Percentiles rank a stretch among this genome's conserved stretches.
Evolutionary conservation across 2,888 invertebrate genomes (phyloP).

Genomic region (Microctonus aethiopoides): DNA sequence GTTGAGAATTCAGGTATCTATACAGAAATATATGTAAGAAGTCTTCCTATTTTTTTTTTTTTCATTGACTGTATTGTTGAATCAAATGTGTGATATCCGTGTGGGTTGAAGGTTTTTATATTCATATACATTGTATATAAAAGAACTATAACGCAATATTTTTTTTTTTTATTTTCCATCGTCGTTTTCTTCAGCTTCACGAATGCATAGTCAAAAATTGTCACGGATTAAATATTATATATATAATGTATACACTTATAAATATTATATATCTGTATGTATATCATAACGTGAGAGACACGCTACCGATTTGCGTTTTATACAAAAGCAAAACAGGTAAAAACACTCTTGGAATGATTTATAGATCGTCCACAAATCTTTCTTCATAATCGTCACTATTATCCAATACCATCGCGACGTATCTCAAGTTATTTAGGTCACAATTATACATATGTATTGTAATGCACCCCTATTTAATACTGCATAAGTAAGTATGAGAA

Average conservation of each 20-base stretch:
- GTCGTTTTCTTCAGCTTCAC: not conserved
- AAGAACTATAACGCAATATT: not conserved
- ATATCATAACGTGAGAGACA: slow-evolving; percentile 18
- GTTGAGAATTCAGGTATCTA: slow-evolving; percentile 41
- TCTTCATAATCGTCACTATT: not conserved
- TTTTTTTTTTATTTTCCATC: not conserved
- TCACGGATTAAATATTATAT: not conserved
- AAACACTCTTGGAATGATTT: slow-evolving; percentile 31
- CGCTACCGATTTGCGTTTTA: slow-evolving; percentile 1
- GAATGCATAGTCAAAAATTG: not conserved
- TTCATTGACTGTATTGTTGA: not conserved
- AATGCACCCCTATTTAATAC: slow-evolving; percentile 10
- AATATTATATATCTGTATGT: slow-evolving; percentile 12
- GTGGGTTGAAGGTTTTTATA: not conserved
- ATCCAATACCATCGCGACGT: not conserved
- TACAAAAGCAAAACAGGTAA: slow-evolving; percentile 24
- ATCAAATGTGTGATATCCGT: not conserved
- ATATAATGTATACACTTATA: too few relatives aligned
- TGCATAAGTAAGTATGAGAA: slow-evolving; percentile 32
- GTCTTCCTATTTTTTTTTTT: not conserved
- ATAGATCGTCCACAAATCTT: slow-evolving; percentile 6
- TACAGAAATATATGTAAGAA: not conserved
- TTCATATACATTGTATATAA: not conserved
- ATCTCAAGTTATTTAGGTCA: slow-evolving; percentile 31
- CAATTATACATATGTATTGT: slow-evolving; percentile 14